Percentiles rank a stretch among this genome's conserved stretches.
phyloP scores from a whole-genome alignment of 2,797 vertebrate species.

The Tinamus major region DNA sequence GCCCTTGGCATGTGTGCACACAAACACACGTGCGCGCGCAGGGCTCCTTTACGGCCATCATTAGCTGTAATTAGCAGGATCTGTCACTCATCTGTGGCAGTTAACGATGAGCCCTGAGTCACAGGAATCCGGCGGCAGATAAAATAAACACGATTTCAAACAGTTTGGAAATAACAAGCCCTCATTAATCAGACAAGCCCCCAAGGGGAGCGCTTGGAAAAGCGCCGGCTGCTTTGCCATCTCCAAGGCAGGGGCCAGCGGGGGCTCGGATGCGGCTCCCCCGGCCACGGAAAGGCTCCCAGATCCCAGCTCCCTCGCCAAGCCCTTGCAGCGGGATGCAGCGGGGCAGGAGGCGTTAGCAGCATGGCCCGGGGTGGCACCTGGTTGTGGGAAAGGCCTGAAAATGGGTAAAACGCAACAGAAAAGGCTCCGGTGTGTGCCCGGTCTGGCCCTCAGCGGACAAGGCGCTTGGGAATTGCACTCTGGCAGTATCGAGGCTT shows the following conservation, averaged over 20 bases:
- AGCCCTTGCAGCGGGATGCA: accelerated
- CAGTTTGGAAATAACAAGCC: constrained; percentile 72
- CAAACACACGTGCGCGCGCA: constrained; percentile 31
- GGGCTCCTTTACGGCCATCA: constrained; percentile 74
- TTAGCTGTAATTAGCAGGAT: constrained; percentile 76
- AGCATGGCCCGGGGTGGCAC: background rate
- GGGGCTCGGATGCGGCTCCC: background rate
- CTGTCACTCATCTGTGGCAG: constrained; percentile 76
- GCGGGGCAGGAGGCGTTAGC: background rate
- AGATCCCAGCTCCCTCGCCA: background rate
- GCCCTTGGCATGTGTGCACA: constrained; percentile 69
- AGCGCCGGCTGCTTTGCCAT: background rate
- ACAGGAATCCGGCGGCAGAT: constrained; percentile 61
- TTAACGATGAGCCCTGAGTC: constrained; percentile 70
- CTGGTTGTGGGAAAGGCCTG: background rate
- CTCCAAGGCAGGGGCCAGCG: background rate
- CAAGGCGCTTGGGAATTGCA: background rate
- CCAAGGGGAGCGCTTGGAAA: constrained; percentile 5
- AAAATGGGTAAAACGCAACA: background rate
- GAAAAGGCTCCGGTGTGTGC: background rate
- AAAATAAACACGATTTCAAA: constrained; percentile 73
- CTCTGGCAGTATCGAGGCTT: background rate
- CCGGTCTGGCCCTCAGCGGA: background rate
- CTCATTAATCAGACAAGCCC: constrained; percentile 62
- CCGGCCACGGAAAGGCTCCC: background rate